These are phyloP conservation scores for Latrodectus hesperus DNA, from an alignment of 2,888 invertebrate species.

Conservation along the genomic window DNA sequence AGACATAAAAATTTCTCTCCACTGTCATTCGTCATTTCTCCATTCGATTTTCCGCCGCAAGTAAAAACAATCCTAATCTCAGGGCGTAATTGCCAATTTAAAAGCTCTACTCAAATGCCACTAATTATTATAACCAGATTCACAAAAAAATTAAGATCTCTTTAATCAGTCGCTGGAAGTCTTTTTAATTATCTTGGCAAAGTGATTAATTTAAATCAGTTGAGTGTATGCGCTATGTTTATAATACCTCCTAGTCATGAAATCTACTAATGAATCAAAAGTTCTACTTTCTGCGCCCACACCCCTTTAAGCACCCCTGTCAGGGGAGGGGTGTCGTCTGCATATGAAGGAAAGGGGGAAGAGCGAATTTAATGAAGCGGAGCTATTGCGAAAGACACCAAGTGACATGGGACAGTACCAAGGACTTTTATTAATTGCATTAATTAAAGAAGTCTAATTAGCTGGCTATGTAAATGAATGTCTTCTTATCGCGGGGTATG, in stretches of 20 bases:
- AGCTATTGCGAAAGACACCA: slow-evolving; percentile 55
- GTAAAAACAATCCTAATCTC: too few species aligned
- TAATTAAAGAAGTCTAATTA: slow-evolving; percentile 70
- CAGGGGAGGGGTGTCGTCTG: neutral
- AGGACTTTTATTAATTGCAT: slow-evolving; percentile 69
- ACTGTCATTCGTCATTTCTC: too few species aligned
- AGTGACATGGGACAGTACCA: slow-evolving; percentile 65
- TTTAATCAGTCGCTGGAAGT: neutral
- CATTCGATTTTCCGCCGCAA: too few species aligned
- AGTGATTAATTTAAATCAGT: slow-evolving; percentile 62
- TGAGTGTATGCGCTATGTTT: slow-evolving; percentile 21
- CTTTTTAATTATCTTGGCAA: slow-evolving; percentile 21
- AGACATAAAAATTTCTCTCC: too few species aligned
- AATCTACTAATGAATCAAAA: slow-evolving; percentile 58
- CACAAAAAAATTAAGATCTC: neutral
- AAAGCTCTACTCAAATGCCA: neutral
- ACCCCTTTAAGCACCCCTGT: neutral
- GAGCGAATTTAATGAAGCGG: slow-evolving; percentile 59
- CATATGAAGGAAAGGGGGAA: neutral
- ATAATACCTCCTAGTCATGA: slow-evolving; percentile 48
- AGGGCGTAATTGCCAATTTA: too few species aligned
- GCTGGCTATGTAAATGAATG: slow-evolving; percentile 69
- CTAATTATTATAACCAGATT: slow-evolving; percentile 3
- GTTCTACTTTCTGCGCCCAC: neutral
- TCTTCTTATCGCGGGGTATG: slow-evolving; percentile 67